Percentiles rank a stretch among this genome's conserved stretches.
These are phyloP conservation scores for Odontamblyopus lacepedii DNA, from an alignment of 2,797 vertebrate genomes.

Conservation along the genomic window DNA sequence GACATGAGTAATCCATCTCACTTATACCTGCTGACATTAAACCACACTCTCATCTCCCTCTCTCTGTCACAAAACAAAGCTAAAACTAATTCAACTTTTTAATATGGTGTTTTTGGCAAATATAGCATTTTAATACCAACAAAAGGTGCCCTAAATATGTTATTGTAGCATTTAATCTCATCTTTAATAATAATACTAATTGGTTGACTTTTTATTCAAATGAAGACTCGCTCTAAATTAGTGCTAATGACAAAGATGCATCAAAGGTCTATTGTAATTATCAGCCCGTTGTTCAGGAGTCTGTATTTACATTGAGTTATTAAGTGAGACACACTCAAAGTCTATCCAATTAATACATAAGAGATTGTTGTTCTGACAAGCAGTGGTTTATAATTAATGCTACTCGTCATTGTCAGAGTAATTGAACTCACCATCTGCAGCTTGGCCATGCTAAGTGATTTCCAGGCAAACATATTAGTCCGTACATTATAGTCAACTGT, in stretches of 20 bases:
- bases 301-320: constrained; percentile 40
- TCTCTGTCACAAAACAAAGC: too few relatives aligned
- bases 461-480: constrained; percentile 52
- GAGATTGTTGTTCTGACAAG: constrained; percentile 60
- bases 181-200: background rate
- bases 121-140: too few relatives aligned
- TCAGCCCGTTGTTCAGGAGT: constrained; percentile 40
- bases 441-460: constrained; percentile 63
- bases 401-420: constrained; percentile 60
- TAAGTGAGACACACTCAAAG: constrained; percentile 57
- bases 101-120: too few relatives aligned
- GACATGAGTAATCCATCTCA: too few relatives aligned
- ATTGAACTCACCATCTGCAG: constrained; percentile 60
- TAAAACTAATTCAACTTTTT: too few relatives aligned
- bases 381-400: constrained; percentile 66
- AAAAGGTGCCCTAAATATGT: too few relatives aligned
- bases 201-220: constrained; percentile 38
- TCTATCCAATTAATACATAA: constrained; percentile 62
- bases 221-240: constrained; percentile 46
- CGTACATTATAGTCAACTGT: background rate
- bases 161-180: too few relatives aligned
- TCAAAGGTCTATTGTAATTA: constrained; percentile 39
- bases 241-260: constrained; percentile 40
- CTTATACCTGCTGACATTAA: too few relatives aligned
- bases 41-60: too few relatives aligned